Evolutionary conservation across 92 coral and sea anemone species (phyloP).

Genomic region (Nematostella vectensis): DNA sequence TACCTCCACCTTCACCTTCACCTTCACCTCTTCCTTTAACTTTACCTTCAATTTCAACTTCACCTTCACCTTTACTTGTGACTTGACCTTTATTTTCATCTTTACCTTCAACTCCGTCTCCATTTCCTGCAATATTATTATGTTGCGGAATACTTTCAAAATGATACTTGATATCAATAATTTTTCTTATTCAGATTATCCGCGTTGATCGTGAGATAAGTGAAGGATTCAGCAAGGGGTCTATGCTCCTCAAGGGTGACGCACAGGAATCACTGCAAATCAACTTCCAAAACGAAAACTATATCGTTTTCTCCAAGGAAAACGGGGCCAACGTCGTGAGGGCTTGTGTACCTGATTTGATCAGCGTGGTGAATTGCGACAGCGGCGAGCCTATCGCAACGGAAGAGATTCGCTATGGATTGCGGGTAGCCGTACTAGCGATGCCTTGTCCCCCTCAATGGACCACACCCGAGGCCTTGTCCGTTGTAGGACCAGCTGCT

Average conservation of each 20-base stretch:
- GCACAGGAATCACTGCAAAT: constrained; percentile 23
- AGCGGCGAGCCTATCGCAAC: constrained; percentile 84
- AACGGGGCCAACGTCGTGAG: constrained; percentile 50
- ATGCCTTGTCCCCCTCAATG: constrained; percentile 63
- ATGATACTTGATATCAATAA: background rate
- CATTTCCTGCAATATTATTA: too few species aligned
- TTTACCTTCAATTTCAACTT: too few species aligned
- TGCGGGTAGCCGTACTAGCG: constrained; percentile 80
- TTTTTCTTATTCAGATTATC: constrained; percentile 34
- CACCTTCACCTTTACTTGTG: too few species aligned
- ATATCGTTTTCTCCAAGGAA: constrained; percentile 44
- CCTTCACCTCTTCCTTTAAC: background rate
- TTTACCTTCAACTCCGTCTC: too few species aligned
- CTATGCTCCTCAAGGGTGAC: constrained; percentile 50
- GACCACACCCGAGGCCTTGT: constrained; percentile 49
- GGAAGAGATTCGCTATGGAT: constrained; percentile 84
- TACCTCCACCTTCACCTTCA: too few species aligned
- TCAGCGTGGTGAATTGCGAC: constrained; percentile 74
- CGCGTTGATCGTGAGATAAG: constrained; percentile 65
- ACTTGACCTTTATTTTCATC: too few species aligned
- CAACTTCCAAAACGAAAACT: constrained; percentile 90
- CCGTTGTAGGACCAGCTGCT: constrained; percentile 74
- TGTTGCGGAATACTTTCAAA: too few species aligned
- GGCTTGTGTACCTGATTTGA: constrained; percentile 85
- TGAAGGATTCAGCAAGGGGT: constrained; percentile 70